Percentiles rank a stretch among this genome's conserved stretches.
phyloP scores from a whole-genome alignment of 1,140 invertebrate species.

The Pogonomyrmex barbatus region DNA sequence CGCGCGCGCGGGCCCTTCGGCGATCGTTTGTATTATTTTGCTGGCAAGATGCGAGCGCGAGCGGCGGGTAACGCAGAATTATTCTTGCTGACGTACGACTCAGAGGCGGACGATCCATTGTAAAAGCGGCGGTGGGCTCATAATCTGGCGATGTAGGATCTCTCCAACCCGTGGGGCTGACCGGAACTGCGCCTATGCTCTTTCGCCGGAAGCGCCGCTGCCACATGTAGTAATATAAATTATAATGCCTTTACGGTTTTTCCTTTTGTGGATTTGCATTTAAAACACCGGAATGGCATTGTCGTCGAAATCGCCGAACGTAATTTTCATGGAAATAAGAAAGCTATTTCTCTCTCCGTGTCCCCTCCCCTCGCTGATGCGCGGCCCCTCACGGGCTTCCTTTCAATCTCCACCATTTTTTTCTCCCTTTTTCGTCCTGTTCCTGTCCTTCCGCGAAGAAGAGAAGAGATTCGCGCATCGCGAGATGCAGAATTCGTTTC shows the following conservation, averaged over 20 bases:
- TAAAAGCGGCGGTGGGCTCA: constrained; percentile 82
- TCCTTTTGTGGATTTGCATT: constrained; percentile 85
- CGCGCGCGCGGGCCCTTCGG: neutral
- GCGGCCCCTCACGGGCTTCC: neutral
- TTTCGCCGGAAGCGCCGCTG: constrained; percentile 84
- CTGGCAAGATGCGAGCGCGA: constrained; percentile 43
- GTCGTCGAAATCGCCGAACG: constrained; percentile 79
- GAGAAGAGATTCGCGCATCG: neutral
- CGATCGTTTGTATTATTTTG: constrained; percentile 54
- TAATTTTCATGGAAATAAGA: constrained; percentile 81
- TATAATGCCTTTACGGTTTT: constrained; percentile 86
- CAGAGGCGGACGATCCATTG: constrained; percentile 83
- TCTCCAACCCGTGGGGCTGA: constrained; percentile 82
- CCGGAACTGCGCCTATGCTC: constrained; percentile 86
- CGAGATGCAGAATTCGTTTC: constrained; percentile 43
- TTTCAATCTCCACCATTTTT: neutral
- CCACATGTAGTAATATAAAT: constrained; percentile 86
- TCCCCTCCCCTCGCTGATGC: neutral
- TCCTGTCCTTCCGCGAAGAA: neutral
- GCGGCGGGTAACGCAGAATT: constrained; percentile 74
- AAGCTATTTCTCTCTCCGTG: constrained; percentile 54
- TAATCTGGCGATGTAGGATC: constrained; percentile 86
- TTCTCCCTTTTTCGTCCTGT: neutral
- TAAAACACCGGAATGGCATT: constrained; percentile 81
- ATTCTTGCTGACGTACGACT: constrained; percentile 83